Conservation (phyloP, 2,888 invertebrate genomes). For the Alsophila aescularia region DNA sequence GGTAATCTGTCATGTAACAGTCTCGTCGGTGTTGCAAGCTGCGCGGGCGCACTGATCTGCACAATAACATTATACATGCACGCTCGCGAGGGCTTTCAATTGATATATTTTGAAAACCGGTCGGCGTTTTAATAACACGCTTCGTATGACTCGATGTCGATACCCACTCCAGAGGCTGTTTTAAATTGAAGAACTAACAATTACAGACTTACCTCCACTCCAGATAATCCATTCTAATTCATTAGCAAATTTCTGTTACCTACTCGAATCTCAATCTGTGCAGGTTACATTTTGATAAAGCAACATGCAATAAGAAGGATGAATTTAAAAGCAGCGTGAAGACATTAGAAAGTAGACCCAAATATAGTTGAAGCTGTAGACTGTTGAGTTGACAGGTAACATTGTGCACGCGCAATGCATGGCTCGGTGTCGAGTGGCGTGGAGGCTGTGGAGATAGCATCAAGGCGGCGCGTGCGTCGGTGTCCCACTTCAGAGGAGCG, state of each 20-base stretch:
- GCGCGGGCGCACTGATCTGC: slow-evolving; percentile 52
- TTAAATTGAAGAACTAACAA: slow-evolving; percentile 35
- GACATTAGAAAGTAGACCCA: slow-evolving; percentile 44
- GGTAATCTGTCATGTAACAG: slow-evolving; percentile 66
- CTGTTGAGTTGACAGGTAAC: slow-evolving; percentile 43
- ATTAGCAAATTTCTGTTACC: background rate
- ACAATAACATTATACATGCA: slow-evolving; percentile 79
- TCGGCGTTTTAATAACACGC: slow-evolving; percentile 77
- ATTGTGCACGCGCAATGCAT: slow-evolving; percentile 46
- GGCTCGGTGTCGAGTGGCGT: slow-evolving; percentile 45
- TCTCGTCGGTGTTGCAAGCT: slow-evolving; percentile 67
- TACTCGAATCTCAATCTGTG: background rate
- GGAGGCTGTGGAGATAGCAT: slow-evolving; percentile 42
- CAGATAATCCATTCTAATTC: background rate
- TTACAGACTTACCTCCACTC: background rate
- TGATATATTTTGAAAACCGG: slow-evolving; percentile 82
- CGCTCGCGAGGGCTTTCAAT: slow-evolving; percentile 72
- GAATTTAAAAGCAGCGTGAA: slow-evolving; percentile 6
- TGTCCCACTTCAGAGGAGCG: slow-evolving; percentile 63
- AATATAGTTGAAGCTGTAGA: slow-evolving; percentile 37
- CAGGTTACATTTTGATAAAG: background rate
- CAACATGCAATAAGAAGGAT: background rate
- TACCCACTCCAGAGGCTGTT: slow-evolving; percentile 44
- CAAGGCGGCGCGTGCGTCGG: slow-evolving; percentile 48
- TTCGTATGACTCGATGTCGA: slow-evolving; percentile 53